A percentile compares a stretch with the other conserved stretches of the same genome.
Conservation (phyloP, 2,113 vertebrate species). For the Apodemus sylvaticus region DNA sequence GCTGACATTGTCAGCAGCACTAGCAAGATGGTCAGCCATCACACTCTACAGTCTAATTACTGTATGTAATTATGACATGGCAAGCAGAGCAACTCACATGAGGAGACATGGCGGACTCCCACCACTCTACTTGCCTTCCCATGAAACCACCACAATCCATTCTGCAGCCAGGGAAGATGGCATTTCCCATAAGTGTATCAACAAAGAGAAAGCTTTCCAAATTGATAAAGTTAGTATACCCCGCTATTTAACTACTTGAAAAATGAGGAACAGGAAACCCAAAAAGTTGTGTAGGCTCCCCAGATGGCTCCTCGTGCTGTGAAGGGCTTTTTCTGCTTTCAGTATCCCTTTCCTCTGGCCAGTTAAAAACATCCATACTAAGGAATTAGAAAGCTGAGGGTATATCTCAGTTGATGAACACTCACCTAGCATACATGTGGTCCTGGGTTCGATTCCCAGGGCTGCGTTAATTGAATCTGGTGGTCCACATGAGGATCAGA, state of each 20-base stretch:
- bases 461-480: too few relatives aligned
- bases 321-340: not conserved
- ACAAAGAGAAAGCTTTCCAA: slow-evolving; percentile 14
- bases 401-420: not conserved
- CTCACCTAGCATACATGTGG: not conserved
- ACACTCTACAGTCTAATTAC: not conserved
- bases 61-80: slow-evolving; percentile 39
- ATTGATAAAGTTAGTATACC: not conserved
- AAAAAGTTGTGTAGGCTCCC: not conserved
- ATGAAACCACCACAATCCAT: not conserved
- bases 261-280: slow-evolving; percentile 46
- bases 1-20: slow-evolving; percentile 29
- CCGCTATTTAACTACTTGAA: not conserved
- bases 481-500: not conserved
- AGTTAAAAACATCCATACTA: slow-evolving; percentile 4
- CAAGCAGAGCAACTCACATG: not conserved
- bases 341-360: not conserved
- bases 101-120: not conserved
- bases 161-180: not conserved
- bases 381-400: not conserved
- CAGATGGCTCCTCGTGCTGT: not conserved
- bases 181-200: not conserved
- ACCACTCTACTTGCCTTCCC: not conserved
- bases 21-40: not conserved
- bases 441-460: not conserved